Evolutionary conservation across 1,140 invertebrate species (phyloP).

Genomic region (Drosophila ercepeae): DNA sequence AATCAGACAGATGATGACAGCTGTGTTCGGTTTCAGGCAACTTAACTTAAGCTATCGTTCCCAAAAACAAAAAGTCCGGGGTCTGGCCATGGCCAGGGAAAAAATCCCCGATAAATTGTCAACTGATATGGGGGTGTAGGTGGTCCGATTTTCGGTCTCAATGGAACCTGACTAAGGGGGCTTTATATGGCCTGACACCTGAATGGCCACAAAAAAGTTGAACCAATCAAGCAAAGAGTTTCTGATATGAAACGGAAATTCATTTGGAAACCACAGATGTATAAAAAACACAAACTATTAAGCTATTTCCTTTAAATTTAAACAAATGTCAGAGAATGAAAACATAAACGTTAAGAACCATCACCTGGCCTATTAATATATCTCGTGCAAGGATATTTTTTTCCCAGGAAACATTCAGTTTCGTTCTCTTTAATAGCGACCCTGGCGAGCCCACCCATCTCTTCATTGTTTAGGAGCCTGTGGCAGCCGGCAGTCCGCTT

Average conservation of each 20-base stretch:
- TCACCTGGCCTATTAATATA: neutral
- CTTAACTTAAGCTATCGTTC: conserved; percentile 55
- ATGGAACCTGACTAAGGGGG: conserved; percentile 7
- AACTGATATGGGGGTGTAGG: conserved; percentile 22
- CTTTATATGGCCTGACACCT: neutral
- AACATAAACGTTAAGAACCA: neutral
- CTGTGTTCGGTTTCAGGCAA: conserved; percentile 66
- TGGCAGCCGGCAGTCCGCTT: conserved; percentile 21
- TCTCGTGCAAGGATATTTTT: neutral
- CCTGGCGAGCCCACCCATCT: conserved; percentile 8
- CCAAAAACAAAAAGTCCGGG: conserved; percentile 10
- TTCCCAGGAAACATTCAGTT: conserved; percentile 8
- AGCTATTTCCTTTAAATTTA: neutral
- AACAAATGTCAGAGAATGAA: neutral
- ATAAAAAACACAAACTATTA: neutral
- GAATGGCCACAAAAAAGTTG: conserved; percentile 1
- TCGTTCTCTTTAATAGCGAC: conserved; percentile 5
- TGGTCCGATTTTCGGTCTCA: conserved; percentile 9
- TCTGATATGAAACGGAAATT: conserved; percentile 5
- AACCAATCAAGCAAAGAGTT: conserved; percentile 7
- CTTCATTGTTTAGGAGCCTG: conserved; percentile 13
- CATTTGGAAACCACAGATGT: conserved; percentile 16
- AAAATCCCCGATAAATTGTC: conserved; percentile 38
- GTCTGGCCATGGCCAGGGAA: conserved; percentile 1
- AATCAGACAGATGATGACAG: conserved; percentile 68